Conservation (phyloP, 2,888 invertebrate species). For the Macrophya annulata region DNA sequence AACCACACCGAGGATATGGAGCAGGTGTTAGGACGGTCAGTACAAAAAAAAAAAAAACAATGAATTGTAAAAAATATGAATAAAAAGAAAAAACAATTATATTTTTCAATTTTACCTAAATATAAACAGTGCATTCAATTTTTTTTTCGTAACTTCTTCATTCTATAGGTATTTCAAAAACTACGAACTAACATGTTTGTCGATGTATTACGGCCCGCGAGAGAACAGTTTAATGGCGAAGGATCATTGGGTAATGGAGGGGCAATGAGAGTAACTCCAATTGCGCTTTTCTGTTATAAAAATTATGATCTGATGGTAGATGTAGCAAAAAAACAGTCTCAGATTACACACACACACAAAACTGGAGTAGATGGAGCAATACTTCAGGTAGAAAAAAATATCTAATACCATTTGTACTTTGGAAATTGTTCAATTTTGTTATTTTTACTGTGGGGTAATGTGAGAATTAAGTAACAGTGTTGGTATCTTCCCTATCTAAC, state of each 20-base stretch:
- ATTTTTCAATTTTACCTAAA: background rate
- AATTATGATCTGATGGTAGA: constrained; percentile 81
- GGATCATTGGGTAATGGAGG: constrained; percentile 91
- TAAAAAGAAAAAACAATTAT: too few species aligned
- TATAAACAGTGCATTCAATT: background rate
- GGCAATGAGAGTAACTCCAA: constrained; percentile 87
- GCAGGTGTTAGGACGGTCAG: constrained; percentile 80
- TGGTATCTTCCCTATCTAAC: background rate
- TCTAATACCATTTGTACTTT: background rate
- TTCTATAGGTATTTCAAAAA: constrained; percentile 81
- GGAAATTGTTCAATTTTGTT: background rate
- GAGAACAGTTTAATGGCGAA: constrained; percentile 84
- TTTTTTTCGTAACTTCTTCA: background rate
- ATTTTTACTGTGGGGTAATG: constrained; percentile 1
- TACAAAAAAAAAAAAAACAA: constrained; percentile 51
- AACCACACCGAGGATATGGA: constrained; percentile 86
- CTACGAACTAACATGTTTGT: constrained; percentile 81
- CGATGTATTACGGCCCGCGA: constrained; percentile 84
- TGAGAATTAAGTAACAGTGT: background rate
- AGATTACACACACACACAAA: constrained; percentile 85
- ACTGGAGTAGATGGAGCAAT: constrained; percentile 83
- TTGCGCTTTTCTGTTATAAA: constrained; percentile 83
- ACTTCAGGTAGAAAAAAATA: constrained; percentile 77
- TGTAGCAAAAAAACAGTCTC: constrained; percentile 80
- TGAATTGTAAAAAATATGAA: background rate